These are phyloP conservation scores for Cyprinella venusta DNA, from an alignment of 2,797 vertebrate genomes.

Conservation along the genomic window DNA sequence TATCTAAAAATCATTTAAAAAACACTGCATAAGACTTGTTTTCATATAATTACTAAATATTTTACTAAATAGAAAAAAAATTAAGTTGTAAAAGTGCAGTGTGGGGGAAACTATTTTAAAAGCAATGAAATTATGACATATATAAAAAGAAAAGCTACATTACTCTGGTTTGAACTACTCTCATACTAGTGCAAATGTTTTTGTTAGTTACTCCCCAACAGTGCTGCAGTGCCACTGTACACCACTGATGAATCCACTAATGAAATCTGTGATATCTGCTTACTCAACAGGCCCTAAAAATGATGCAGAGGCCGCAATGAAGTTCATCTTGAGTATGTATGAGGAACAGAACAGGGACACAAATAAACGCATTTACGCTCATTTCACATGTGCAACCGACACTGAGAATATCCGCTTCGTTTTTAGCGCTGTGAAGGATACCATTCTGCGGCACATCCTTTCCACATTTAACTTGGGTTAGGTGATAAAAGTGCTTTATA, in stretches of 20 bases:
- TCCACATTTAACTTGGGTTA: conserved; percentile 74
- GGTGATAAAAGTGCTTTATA: neutral
- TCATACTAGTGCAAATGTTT: neutral
- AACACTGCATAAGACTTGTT: neutral
- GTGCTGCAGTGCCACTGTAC: neutral
- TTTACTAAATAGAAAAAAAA: neutral
- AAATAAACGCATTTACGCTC: conserved; percentile 80
- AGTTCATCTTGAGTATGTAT: conserved; percentile 86
- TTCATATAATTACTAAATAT: neutral
- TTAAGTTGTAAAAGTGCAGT: neutral
- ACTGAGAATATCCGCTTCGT: conserved; percentile 86
- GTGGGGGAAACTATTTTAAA: neutral
- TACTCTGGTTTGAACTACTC: neutral
- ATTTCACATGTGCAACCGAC: conserved; percentile 90
- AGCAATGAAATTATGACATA: neutral
- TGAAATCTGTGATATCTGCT: neutral
- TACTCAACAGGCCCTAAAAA: conserved; percentile 75
- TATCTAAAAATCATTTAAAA: neutral
- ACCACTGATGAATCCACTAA: neutral
- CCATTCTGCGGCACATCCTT: conserved; percentile 79
- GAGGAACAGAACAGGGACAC: conserved; percentile 76
- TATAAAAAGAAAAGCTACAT: neutral
- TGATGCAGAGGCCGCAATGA: conserved; percentile 76
- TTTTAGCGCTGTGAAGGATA: conserved; percentile 86
- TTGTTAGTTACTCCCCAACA: neutral